Evolutionary conservation across 2,113 vertebrate genomes (phyloP), one percentile per base, ranked within the genome.

Genomic region (Corythornis vintsioides): DNA sequence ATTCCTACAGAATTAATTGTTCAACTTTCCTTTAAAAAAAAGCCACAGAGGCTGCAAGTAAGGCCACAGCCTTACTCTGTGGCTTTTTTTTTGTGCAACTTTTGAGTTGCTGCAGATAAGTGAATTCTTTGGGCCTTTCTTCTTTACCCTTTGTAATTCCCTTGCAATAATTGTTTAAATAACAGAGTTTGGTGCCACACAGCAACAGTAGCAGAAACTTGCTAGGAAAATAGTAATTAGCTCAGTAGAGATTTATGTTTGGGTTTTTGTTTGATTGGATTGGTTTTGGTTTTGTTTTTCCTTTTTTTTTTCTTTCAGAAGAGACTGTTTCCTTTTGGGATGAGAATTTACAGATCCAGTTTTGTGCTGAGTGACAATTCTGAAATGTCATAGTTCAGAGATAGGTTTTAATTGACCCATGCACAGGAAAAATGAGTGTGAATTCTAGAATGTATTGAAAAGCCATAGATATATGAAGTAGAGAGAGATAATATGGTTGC

Each of bases 401-500:
- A 16, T 40, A 17, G 20, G 14, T 75, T 96, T 93, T 93, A 86
- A 87, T 61, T 89, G 77, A 72, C 59, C 73, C 1, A 1, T 40
- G 33, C 35, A 13, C 11, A 50, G 42, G 60, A 80, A 83, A 89
- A 89, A 88, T 65, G 42, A 90, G 57, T 53, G 42, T 92, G 48
- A 75, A 19, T 76, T 55, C 5, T 14, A 59, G 57, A 82, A 73
- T 85, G 31, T 84, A 9, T 59, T 92, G 86, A 69, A 73, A 87
- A 93, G 33, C 16, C 35, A 35, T 43, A 48, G 45, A 26, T 7
- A 15, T 31, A 55, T 35, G 47, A 87, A 87, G 57, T 35, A 31
- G 21, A 61, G 67, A 59, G 72, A 52, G 66, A 33, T 25, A 91
- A 89, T 87, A 85, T 92, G 66, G 86, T 95, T 95, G 67, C 89